These are phyloP conservation scores for Naso thynnoides DNA, from an alignment of 2,797 vertebrate genomes.

Conservation along the genomic window DNA sequence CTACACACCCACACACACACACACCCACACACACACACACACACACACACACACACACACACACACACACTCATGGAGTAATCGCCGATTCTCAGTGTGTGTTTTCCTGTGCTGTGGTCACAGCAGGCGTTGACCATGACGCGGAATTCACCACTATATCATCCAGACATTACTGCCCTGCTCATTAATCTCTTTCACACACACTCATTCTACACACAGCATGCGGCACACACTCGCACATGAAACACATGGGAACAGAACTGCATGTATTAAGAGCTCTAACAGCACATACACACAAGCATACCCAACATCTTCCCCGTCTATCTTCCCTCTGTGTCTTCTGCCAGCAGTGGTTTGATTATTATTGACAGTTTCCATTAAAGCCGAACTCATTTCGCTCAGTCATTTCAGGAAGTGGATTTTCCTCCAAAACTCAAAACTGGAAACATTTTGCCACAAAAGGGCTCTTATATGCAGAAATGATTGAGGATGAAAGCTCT, in stretches of 20 bases:
- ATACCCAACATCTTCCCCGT: not conserved
- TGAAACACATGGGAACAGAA: slow-evolving; percentile 6
- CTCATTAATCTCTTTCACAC: slow-evolving; percentile 61
- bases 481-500: slow-evolving; percentile 44
- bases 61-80: slow-evolving; percentile 17
- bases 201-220: slow-evolving; percentile 9
- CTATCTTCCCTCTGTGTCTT: not conserved
- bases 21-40: not conserved
- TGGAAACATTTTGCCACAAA: slow-evolving; percentile 51
- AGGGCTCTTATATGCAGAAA: slow-evolving; percentile 20
- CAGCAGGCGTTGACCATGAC: slow-evolving; percentile 63
- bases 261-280: not conserved
- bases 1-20: not conserved
- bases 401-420: slow-evolving; percentile 54
- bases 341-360: slow-evolving; percentile 12
- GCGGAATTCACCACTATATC: slow-evolving; percentile 64
- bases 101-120: slow-evolving; percentile 65
- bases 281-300: not conserved
- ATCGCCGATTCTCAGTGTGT: slow-evolving; percentile 52
- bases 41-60: slow-evolving; percentile 23
- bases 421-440: slow-evolving; percentile 48
- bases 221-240: slow-evolving; percentile 8
- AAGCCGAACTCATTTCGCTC: slow-evolving; percentile 28
- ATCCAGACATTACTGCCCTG: slow-evolving; percentile 44
- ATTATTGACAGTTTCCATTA: slow-evolving; percentile 43